Base-by-base conservation (phyloP, 2,113 vertebrate species). In the Monopterus albus region DNA sequence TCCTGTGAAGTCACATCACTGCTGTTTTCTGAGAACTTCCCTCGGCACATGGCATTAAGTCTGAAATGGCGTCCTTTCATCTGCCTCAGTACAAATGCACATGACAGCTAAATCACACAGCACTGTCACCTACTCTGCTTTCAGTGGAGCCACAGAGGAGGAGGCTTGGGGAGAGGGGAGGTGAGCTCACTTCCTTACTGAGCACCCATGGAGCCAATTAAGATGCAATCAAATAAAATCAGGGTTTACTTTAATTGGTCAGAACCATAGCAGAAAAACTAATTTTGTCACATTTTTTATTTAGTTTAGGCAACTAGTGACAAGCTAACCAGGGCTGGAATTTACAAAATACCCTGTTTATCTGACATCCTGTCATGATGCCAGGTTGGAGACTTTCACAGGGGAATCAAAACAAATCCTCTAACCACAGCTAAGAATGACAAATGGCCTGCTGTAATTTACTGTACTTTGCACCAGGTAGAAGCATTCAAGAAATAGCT, bases 381-480 rank as follows among this genome's bases (percentile, higher is more conserved):
- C 65, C 49, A 65, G 62, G 59, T 17, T 51, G 61, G 46, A 55
- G 52, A 47, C 64, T 59, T 52, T 21, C 23, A 5, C 7, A 39
- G 4, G n/a, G 43, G 17, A 74, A 55, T 57, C 47, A 50, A 82
- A 77, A 82, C 39, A 78, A 78, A 80, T 73, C 61, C 46, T 10
- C 51, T 2, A 4, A 56, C 28, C 28, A 1, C 2, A 9, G 55
- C 62, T 38, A 7, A 40, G 49, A 47, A 9, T 43, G 64, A 81
- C 26, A 10, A 46, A 58, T 6, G 9, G 38, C 38, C 33, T 65
- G n/a, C 39, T 50, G 47, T 43, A 70, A 71, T 68, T 72, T 12
- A 35, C 51, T 12, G 13, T 23, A 5, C 26, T 36, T 68, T 52
- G n/a, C n/a, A n/a, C n/a, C n/a, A 60, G 70, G 25, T 45, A 18